These are phyloP conservation scores for Halocynthia roretzi DNA, from an alignment of 23 tunicate genomes.

Conservation along the genomic window DNA sequence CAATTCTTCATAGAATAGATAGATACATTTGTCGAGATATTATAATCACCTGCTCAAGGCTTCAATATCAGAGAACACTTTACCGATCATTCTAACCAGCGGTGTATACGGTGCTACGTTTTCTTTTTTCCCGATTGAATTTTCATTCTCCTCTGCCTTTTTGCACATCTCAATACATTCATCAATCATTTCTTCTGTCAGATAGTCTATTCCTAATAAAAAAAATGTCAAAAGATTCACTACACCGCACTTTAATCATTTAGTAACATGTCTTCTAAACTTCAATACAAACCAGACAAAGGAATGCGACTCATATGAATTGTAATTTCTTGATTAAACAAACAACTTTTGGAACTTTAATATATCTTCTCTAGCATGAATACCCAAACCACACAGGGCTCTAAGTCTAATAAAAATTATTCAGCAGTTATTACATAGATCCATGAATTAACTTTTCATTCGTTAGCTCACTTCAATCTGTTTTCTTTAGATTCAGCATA, in stretches of 20 bases:
- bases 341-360: too few species aligned
- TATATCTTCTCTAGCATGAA: too few species aligned
- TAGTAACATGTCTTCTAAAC: neutral
- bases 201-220: neutral
- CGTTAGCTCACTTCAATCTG: too few species aligned
- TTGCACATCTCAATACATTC: conserved; percentile 2
- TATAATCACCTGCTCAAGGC: conserved; percentile 2
- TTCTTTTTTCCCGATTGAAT: neutral
- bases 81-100: neutral
- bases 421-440: too few species aligned
- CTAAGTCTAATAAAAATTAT: too few species aligned
- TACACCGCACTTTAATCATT: neutral
- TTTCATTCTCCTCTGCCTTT: neutral
- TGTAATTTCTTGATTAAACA: neutral
- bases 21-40: neutral
- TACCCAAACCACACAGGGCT: too few species aligned
- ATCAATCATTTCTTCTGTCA: conserved; percentile 25
- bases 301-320: neutral
- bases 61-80: conserved; percentile 22
- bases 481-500: too few species aligned
- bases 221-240: neutral
- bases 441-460: too few species aligned
- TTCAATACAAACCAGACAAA: neutral
- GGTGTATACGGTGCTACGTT: conserved; percentile 6
- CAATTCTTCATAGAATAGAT: too few species aligned